Evolutionary conservation across 2,797 vertebrate genomes (phyloP).

Genomic region (Coreius guichenoti): DNA sequence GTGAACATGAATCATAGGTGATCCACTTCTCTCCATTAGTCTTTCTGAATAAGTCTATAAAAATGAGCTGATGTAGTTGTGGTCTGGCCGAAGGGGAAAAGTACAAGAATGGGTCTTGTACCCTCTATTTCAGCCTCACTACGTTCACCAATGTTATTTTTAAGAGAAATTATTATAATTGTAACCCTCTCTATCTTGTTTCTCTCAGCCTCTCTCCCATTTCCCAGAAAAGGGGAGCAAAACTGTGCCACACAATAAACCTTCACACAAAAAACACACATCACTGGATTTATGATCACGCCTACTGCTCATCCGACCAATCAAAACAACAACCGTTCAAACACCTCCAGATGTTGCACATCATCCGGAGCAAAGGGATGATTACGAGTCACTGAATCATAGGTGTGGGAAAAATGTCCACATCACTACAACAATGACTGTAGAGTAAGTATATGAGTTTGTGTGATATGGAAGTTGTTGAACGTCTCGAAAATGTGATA

Average conservation of each 20-base stretch:
- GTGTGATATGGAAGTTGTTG: slow-evolving; percentile 25
- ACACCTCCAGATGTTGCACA: slow-evolving; percentile 51
- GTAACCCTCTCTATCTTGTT: neutral
- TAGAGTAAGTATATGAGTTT: neutral
- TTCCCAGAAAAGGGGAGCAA: slow-evolving; percentile 46
- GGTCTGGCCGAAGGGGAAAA: neutral
- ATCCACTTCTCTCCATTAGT: slow-evolving; percentile 25
- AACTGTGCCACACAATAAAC: slow-evolving; percentile 40
- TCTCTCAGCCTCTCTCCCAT: neutral
- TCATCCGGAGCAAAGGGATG: slow-evolving; percentile 23
- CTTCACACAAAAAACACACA: slow-evolving; percentile 31
- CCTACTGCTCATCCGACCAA: slow-evolving; percentile 43
- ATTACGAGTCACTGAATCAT: slow-evolving; percentile 37
- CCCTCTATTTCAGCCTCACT: neutral
- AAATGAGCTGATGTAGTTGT: slow-evolving; percentile 8
- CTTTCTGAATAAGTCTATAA: slow-evolving; percentile 32
- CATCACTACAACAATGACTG: slow-evolving; percentile 9
- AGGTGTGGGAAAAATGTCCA: slow-evolving; percentile 31
- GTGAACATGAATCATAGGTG: slow-evolving; percentile 12
- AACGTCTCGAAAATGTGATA: neutral
- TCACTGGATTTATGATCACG: slow-evolving; percentile 36
- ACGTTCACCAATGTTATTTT: neutral
- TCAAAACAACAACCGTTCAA: slow-evolving; percentile 42
- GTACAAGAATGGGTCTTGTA: slow-evolving; percentile 1
- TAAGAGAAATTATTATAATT: slow-evolving; percentile 1